Conservation (phyloP, 1,140 invertebrate genomes). For the Drosophila elegans region DNA sequence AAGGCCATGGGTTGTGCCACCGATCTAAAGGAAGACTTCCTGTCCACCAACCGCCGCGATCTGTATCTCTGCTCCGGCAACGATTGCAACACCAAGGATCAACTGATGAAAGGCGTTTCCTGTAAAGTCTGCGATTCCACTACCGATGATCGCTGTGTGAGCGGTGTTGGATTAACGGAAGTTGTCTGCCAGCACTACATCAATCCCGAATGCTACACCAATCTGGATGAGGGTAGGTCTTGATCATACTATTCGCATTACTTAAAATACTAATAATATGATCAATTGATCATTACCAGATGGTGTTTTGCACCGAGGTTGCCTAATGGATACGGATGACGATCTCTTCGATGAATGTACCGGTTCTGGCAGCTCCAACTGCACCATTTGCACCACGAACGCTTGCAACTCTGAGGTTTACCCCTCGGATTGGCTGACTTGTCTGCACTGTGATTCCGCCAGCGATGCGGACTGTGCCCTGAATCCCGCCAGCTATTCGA, state of each 20-base stretch:
- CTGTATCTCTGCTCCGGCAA: conserved; percentile 59
- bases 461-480: conserved; percentile 49
- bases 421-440: conserved; percentile 63
- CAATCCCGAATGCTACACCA: conserved; percentile 53
- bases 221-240: conserved; percentile 49
- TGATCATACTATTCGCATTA: no score
- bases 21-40: conserved; percentile 41
- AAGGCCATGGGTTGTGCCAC: conserved; percentile 68
- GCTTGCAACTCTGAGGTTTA: conserved; percentile 59
- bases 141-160: conserved; percentile 30
- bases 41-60: conserved; percentile 42
- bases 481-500: conserved; percentile 40
- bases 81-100: conserved; percentile 68
- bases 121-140: conserved; percentile 56
- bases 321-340: conserved; percentile 58
- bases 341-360: conserved; percentile 60
- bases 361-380: conserved; percentile 39
- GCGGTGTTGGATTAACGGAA: fast-evolving
- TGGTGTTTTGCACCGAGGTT: conserved; percentile 63
- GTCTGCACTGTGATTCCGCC: conserved; percentile 68
- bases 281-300: conserved; percentile 26
- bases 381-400: conserved; percentile 49
- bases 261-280: no score
- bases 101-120: conserved; percentile 2
- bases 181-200: conserved; percentile 51